Evolutionary conservation across 1,140 invertebrate species (phyloP), one percentile per base, ranked within the genome.

Genomic region (Cryptotermes secundus): DNA sequence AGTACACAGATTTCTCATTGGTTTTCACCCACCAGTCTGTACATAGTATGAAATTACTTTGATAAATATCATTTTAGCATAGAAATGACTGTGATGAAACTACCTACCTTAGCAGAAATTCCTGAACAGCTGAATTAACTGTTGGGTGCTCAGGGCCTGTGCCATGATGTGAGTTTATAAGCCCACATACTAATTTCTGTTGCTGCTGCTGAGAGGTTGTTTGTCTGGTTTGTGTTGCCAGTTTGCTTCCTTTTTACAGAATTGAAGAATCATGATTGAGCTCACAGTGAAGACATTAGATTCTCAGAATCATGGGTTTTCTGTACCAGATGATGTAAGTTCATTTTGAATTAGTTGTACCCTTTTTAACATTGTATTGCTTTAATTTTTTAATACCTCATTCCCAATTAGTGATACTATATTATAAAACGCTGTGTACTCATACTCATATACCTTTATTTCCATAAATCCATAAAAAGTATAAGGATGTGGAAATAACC

Each of bases 241-340:
- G 1, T 72, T 14, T 72, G 19, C 24, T 26, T 16, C n/a, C 49
- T 12, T 38, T 14, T 82, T 59, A 42, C 42, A 31, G 35, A 45
- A 3, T 82, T 34, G 14, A 72, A 31, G 26, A 59, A 59, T 59
- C 83, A 96, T 96, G 95, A 94, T 97, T 91, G 93, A 95, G 87
- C 90, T 97, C 79, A 97, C 95, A 85, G 95, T 99, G 79, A 98
- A 98, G 91, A 99, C 97, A 36, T 92, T 99, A 86, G 97, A 99
- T 93, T 96, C 97, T 16, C 95, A 95, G 88, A 97, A 97, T 92
- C 96, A 96, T 89, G 91, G 91, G 38, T 98, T 97, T 90, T 93
- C 92, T 83, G 94, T 98, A 53, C 94, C 96, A 82, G 96, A 98
- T 91, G 94, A 97, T 90, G 97, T 98, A 92, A 95, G 94, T 91